Base-by-base conservation (phyloP, 2,113 vertebrate species). In the Bolborhynchus lineola region DNA sequence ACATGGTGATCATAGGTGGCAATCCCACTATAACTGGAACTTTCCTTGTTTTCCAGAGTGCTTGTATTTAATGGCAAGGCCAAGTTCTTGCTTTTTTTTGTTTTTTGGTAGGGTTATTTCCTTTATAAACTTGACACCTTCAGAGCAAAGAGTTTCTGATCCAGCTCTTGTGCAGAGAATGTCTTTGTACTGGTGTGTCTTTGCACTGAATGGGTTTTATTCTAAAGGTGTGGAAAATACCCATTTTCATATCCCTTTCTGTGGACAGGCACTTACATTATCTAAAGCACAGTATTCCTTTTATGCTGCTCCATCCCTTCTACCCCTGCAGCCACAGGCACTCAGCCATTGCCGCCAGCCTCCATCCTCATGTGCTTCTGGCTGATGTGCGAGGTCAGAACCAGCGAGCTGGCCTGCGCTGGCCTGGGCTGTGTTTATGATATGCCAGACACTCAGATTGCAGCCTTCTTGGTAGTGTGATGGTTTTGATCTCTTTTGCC, bases 351-450 rank as follows among this genome's bases (percentile, higher is more conserved):
- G 78, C 60, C 67, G 50, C 11, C 68, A 59, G 31, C 15, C 29
- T 76, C 35, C 20, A 7, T 42, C 35, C 26, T 39, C 19, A 18
- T 2, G 0, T 72, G 33, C 16, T 52, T 16, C 23, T 44, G n/a
- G 55, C 52, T 10, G 1, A 3, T 31, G 3, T 7, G 8, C 63
- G 67, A 50, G 5, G 24, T 35, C 37, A 4, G 15, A 47, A 64
- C 3, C 33, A 10, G 33, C 16, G 50, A 75, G 16, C 49, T 33
- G 5, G 39, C 47, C 52, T 86, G 31, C 0, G 0, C 37, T 55
- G 2, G 55, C 29, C 39, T 1, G 1, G 28, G 60, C 23, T 70
- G 10, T 5, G 1, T 29, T 70, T 10, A 0, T 23, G n/a, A 9
- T 52, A 6, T 26, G 82, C 26, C 16, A 4, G 67, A 29, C 9